phyloP scores from a whole-genome alignment of 2,113 vertebrate species.

The Strix uralensis region DNA sequence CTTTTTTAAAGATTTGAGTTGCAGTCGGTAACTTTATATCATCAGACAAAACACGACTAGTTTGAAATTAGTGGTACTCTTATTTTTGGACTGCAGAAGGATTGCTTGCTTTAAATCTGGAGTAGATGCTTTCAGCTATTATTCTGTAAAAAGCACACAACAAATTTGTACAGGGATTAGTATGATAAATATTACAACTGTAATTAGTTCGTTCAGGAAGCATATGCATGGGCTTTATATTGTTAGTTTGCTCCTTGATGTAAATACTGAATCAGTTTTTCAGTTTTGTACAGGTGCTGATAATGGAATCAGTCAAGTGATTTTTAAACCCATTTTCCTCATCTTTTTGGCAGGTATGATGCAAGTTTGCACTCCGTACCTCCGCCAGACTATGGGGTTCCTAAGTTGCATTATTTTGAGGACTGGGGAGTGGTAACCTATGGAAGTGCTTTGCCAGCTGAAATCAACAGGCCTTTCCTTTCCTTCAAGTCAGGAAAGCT shows the following conservation, averaged over 20 bases:
- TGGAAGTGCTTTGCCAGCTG: constrained; percentile 85
- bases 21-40: not conserved
- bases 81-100: not conserved
- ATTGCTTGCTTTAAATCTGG: not conserved
- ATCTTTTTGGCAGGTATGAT: constrained; percentile 84
- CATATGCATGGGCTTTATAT: not conserved
- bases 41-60: not conserved
- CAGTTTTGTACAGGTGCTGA: not conserved
- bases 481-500: constrained; percentile 98
- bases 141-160: not conserved
- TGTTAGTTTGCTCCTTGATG: not conserved
- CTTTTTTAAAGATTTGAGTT: not conserved
- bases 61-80: not conserved
- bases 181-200: not conserved
- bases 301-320: not conserved
- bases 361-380: constrained; percentile 82
- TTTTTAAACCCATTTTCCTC: not conserved
- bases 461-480: constrained; percentile 87
- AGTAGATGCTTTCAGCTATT: not conserved
- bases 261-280: fast-evolving
- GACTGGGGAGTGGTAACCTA: constrained; percentile 99
- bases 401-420: constrained; percentile 91
- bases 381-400: constrained; percentile 86
- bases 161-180: not conserved
- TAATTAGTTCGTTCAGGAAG: not conserved